Percentiles rank a stretch among this genome's conserved stretches.
These are phyloP conservation scores for Alethe diademata DNA, from an alignment of 2,113 vertebrate species.

Conservation along the genomic window DNA sequence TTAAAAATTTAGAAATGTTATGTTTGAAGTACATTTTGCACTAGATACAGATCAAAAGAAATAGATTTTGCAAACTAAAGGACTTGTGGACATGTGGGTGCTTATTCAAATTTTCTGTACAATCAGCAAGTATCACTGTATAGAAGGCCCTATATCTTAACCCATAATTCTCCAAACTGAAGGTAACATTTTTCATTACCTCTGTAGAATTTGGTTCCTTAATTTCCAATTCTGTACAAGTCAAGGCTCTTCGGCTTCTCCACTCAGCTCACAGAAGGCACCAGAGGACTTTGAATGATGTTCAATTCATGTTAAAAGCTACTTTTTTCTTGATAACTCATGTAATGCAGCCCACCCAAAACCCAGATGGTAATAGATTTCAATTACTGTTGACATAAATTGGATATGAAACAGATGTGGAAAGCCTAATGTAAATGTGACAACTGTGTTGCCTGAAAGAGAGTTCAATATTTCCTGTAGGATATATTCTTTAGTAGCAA, in stretches of 20 bases:
- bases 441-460: neutral
- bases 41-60: neutral
- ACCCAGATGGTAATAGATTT: neutral
- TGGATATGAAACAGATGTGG: conserved; percentile 16
- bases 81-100: neutral
- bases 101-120: neutral
- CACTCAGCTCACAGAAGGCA: neutral
- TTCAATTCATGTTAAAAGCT: neutral
- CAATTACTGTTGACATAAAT: neutral
- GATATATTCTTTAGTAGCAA: neutral
- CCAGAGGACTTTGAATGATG: neutral
- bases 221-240: neutral
- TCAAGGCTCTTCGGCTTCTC: neutral
- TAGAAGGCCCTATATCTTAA: neutral
- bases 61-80: neutral
- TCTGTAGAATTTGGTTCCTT: neutral
- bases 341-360: conserved; percentile 6
- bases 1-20: neutral
- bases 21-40: neutral
- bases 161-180: neutral
- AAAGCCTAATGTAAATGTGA: neutral
- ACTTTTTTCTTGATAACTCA: neutral
- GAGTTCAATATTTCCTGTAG: neutral
- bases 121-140: neutral
- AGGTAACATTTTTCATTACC: neutral